A percentile compares a stretch with the other conserved stretches of the same genome.
Conservation (phyloP, 1,140 invertebrate genomes). For the Calycopis cecrops region DNA sequence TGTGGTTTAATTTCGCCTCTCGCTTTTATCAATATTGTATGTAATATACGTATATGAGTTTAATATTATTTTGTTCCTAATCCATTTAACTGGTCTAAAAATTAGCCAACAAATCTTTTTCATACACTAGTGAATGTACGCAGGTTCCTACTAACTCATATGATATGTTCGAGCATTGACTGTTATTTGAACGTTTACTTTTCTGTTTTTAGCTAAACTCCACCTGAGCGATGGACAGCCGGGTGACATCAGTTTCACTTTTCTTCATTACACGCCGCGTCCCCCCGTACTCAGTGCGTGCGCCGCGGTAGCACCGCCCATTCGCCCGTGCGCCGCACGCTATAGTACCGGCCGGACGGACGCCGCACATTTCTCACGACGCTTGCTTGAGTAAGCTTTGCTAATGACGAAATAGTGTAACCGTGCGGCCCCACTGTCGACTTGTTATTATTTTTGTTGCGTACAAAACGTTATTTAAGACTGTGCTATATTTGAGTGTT, state of each 20-base stretch:
- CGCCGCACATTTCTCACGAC: slow-evolving; percentile 61
- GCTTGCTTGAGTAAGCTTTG: slow-evolving; percentile 70
- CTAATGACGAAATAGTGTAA: slow-evolving; percentile 59
- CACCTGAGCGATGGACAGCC: slow-evolving; percentile 21
- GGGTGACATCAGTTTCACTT: slow-evolving; percentile 26
- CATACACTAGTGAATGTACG: slow-evolving; percentile 1
- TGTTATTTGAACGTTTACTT: not conserved
- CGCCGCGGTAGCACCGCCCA: slow-evolving; percentile 6
- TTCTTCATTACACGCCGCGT: slow-evolving; percentile 33
- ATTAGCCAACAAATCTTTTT: not conserved
- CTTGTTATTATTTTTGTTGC: slow-evolving; percentile 67
- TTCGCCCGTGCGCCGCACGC: slow-evolving; percentile 23
- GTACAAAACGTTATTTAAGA: slow-evolving; percentile 70
- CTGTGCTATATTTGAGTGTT: slow-evolving; percentile 64
- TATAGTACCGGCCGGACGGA: slow-evolving; percentile 26
- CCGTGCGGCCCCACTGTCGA: slow-evolving; percentile 42
- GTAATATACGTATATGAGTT: no score
- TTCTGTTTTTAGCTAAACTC: slow-evolving; percentile 26
- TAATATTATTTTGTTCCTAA: no score
- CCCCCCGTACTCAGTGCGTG: slow-evolving; percentile 24
- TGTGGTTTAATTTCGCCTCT: no score
- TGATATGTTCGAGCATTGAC: not conserved
- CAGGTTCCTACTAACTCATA: slow-evolving; percentile 8
- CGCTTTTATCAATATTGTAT: no score
- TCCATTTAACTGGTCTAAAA: no score